Base-by-base conservation (phyloP, 2,797 vertebrate species). In the Chelon labrosus region DNA sequence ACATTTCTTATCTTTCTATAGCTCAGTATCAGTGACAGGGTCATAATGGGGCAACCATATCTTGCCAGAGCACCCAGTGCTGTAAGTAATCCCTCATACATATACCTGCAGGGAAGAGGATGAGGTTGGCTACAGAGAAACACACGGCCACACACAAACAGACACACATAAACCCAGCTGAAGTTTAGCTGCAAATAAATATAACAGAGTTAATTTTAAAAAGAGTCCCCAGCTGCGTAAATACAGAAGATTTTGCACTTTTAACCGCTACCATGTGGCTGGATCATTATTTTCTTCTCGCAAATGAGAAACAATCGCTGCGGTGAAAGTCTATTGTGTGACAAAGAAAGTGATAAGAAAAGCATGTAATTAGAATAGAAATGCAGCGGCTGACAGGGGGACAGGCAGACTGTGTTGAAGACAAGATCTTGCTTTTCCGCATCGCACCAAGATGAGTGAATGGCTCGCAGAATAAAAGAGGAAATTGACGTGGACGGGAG, bases 21-120 rank as follows among this genome's bases (percentile, higher is more conserved):
- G 49, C 19, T 64, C 25, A 73, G 58, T 76, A 83, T 82, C 70
- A 75, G 54, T 80, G 75, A 80, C 77, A 82, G 68, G 75, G 63
- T 82, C 80, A 87, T 70, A 84, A 88, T 76, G 16, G 75, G 71
- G 61, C 59, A 52, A 60, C 70, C 73, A 68, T 92, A 91, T 91
- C 89, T 89, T 39, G 0, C 54, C 58, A 70, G 54, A 79, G 54
- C 87, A 90, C 75, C 79, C 75, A 77, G 57, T 65, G 58, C 75
- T 73, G 12, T 46, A 46, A 55, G 49, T 87, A 91, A 92, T 91
- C 86, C 73, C 73, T 78, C 67, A 86, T 66, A 73, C 53, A 77
- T 53, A 64, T 65, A 77, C 78, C 83, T 86, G 86, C 77, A 82
- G 87, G 76, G 72, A 27, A 75, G 58, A 49, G 77, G 57, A 85